A percentile compares a stretch with the other conserved stretches of the same genome.
These are phyloP conservation scores for Eurosta solidaginis DNA, from an alignment of 1,140 invertebrate genomes.

Conservation along the genomic window DNA sequence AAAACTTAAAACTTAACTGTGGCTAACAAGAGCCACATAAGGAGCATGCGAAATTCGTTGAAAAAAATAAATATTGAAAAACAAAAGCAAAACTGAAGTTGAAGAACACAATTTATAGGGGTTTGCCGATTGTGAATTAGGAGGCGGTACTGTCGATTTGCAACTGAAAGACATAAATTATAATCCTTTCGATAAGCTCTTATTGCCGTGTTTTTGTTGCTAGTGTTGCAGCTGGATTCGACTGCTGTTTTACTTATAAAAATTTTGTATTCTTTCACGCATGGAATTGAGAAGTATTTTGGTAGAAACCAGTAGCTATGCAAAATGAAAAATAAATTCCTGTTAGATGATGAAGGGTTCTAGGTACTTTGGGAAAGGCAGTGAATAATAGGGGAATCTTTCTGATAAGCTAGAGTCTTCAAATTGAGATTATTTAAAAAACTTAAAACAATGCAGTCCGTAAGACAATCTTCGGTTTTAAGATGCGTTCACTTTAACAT, in stretches of 20 bases:
- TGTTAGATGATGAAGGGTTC: too few species aligned
- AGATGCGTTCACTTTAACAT: too few species aligned
- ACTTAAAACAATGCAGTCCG: too few species aligned
- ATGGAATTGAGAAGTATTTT: too few species aligned
- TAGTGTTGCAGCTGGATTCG: neutral
- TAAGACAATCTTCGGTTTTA: too few species aligned
- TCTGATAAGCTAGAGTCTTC: too few species aligned
- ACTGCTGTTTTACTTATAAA: neutral
- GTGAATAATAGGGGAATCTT: too few species aligned
- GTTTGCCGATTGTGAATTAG: neutral
- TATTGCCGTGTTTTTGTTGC: neutral
- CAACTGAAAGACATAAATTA: constrained; percentile 21
- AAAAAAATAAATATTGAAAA: neutral
- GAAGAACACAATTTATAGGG: neutral
- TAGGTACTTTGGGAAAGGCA: too few species aligned
- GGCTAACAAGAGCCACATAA: constrained; percentile 3
- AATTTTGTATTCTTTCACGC: neutral
- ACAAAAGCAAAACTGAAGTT: neutral
- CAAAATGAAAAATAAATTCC: too few species aligned
- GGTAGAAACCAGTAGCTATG: too few species aligned
- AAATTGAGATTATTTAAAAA: too few species aligned
- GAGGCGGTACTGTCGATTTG: neutral
- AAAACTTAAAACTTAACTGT: neutral
- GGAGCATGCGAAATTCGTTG: neutral
- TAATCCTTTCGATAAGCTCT: constrained; percentile 23